Percentiles rank a stretch among this genome's conserved stretches.
Conservation (phyloP, 2,797 vertebrate species). For the Orientallactaga sibirica region DNA sequence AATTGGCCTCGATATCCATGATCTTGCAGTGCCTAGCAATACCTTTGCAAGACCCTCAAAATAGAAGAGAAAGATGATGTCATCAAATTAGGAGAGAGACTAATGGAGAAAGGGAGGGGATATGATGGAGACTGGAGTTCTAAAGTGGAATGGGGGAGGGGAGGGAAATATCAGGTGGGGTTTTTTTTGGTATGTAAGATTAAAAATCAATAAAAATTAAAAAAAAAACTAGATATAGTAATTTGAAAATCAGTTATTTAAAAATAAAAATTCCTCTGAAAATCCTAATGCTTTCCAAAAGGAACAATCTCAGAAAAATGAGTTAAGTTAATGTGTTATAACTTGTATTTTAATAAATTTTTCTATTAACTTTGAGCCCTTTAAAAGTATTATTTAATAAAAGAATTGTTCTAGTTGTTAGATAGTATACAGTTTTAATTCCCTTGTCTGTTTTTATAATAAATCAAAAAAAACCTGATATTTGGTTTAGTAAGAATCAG, state of each 20-base stretch:
- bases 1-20: too few species aligned
- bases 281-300: constrained; percentile 16
- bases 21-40: too few species aligned
- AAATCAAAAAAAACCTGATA: constrained; percentile 28
- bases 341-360: constrained; percentile 3
- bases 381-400: constrained; percentile 45
- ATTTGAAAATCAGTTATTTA: constrained; percentile 45
- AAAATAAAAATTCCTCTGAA: constrained; percentile 34
- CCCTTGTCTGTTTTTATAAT: constrained; percentile 11
- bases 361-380: constrained; percentile 4
- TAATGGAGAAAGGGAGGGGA: too few species aligned
- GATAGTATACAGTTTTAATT: constrained; percentile 10
- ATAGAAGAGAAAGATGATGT: too few species aligned
- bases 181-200: too few species aligned
- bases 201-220: too few species aligned
- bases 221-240: constrained; percentile 52
- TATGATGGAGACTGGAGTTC: too few species aligned
- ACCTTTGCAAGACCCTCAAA: too few species aligned
- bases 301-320: constrained; percentile 13
- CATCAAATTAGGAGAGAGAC: too few species aligned
- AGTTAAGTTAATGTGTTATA: constrained; percentile 6
- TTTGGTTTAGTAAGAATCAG: constrained; percentile 28
- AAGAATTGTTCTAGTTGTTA: constrained; percentile 49
- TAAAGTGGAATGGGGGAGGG: too few species aligned
- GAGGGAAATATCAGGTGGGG: too few species aligned